phyloP scores from a whole-genome alignment of 2,113 vertebrate genomes.

The Bolborhynchus lineola region DNA sequence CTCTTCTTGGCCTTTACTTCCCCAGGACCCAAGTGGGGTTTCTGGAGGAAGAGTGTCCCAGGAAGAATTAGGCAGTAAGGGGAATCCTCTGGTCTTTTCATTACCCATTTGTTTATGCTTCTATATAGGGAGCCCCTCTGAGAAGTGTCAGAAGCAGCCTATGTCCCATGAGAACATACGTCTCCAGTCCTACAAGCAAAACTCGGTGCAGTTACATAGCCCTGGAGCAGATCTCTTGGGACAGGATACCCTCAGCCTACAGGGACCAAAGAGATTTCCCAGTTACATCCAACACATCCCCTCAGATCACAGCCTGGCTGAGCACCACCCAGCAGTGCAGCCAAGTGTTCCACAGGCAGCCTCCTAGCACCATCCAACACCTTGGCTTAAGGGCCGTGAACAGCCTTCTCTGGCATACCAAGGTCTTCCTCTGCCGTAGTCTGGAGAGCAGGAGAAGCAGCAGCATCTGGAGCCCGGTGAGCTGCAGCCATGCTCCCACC shows the following conservation, averaged over 20 bases:
- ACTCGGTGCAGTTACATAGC: background rate
- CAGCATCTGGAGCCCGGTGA: background rate
- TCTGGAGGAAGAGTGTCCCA: background rate
- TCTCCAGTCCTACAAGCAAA: background rate
- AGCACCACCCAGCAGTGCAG: background rate
- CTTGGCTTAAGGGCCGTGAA: background rate
- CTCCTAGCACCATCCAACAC: background rate
- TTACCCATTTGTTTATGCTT: background rate
- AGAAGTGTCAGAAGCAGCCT: background rate
- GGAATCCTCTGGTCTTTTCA: background rate
- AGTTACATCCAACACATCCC: background rate
- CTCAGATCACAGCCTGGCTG: background rate
- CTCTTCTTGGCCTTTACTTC: background rate
- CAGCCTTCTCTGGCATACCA: fast-evolving
- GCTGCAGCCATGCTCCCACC: background rate
- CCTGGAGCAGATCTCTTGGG: background rate
- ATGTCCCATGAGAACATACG: background rate
- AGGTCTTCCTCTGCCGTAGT: background rate
- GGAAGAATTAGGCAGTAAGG: background rate
- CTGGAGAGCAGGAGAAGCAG: background rate
- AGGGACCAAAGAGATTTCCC: background rate
- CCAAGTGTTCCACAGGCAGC: background rate
- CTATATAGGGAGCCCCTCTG: background rate
- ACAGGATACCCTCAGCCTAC: background rate
- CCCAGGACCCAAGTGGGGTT: background rate